Conservation (phyloP, 2,888 invertebrate genomes). For the Sesia bembeciformis region DNA sequence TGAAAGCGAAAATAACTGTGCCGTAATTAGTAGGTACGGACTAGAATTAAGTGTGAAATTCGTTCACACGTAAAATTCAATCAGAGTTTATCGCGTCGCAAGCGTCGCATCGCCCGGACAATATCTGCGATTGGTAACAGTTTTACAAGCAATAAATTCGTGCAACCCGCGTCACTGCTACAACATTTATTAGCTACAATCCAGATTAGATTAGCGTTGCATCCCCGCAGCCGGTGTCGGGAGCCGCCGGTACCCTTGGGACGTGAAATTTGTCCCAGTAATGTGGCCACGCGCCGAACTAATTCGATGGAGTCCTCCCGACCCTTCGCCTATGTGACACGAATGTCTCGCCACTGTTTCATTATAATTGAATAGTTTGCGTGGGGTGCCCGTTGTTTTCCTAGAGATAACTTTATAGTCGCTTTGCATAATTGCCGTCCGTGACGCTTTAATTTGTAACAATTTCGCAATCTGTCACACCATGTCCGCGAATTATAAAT, state of each 20-base stretch:
- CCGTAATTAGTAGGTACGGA: no score
- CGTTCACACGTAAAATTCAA: conserved; percentile 65
- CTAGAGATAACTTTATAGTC: conserved; percentile 65
- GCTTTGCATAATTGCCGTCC: conserved; percentile 65
- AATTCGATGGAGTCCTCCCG: conserved; percentile 61
- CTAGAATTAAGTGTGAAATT: conserved; percentile 12
- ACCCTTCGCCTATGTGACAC: conserved; percentile 59
- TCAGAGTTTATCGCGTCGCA: conserved; percentile 40
- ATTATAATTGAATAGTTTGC: conserved; percentile 72
- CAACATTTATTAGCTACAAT: conserved; percentile 73
- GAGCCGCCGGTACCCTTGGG: conserved; percentile 39
- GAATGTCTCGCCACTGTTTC: conserved; percentile 61
- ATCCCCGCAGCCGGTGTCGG: conserved; percentile 33
- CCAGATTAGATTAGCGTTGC: conserved; percentile 73
- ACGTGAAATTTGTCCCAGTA: conserved; percentile 67
- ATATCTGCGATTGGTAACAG: conserved; percentile 71
- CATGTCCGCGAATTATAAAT: conserved; percentile 13
- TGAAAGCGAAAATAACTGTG: no score
- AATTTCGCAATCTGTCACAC: conserved; percentile 65
- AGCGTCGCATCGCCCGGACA: conserved; percentile 43
- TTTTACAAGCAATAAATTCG: conserved; percentile 73
- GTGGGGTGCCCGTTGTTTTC: conserved; percentile 58
- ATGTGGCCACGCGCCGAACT: conserved; percentile 71
- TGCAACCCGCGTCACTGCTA: conserved; percentile 56
- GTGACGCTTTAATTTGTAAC: conserved; percentile 61